Conservation (phyloP, 2,888 invertebrate species). For the Drosophila paranaensis region DNA sequence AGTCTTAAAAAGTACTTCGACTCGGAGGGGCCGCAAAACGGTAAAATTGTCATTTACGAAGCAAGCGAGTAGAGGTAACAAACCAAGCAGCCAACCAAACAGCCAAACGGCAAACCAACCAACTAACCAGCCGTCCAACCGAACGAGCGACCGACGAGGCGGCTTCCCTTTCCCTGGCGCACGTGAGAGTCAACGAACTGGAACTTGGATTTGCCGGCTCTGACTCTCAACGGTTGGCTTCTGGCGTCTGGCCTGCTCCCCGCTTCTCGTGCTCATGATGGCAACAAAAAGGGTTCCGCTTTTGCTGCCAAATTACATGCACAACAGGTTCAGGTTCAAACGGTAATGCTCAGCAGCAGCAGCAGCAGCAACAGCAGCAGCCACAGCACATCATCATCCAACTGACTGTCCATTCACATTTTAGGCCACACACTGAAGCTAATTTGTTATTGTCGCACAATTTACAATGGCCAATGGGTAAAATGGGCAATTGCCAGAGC, state of each 20-base stretch:
- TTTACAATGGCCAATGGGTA: constrained; percentile 53
- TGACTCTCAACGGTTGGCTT: constrained; percentile 49
- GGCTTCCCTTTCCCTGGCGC: constrained; percentile 48
- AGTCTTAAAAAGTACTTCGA: constrained; percentile 63
- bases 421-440: constrained; percentile 61
- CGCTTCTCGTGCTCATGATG: constrained; percentile 17
- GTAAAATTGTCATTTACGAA: constrained; percentile 75
- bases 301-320: constrained; percentile 69
- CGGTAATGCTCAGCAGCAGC: constrained; percentile 46
- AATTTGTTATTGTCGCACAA: constrained; percentile 80
- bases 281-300: constrained; percentile 67
- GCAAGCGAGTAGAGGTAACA: constrained; percentile 53
- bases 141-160: constrained; percentile 17
- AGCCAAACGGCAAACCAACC: not conserved
- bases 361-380: constrained; percentile 20
- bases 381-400: constrained; percentile 9
- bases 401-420: constrained; percentile 2
- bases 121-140: constrained; percentile 15
- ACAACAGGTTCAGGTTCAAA: constrained; percentile 73
- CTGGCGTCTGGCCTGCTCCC: constrained; percentile 17
- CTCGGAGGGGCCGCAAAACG: constrained; percentile 56
- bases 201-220: constrained; percentile 61
- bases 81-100: constrained; percentile 19
- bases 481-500: constrained; percentile 35
- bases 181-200: constrained; percentile 78